phyloP scores from a whole-genome alignment of 2,113 vertebrate species.

The Grantiella picta region DNA sequence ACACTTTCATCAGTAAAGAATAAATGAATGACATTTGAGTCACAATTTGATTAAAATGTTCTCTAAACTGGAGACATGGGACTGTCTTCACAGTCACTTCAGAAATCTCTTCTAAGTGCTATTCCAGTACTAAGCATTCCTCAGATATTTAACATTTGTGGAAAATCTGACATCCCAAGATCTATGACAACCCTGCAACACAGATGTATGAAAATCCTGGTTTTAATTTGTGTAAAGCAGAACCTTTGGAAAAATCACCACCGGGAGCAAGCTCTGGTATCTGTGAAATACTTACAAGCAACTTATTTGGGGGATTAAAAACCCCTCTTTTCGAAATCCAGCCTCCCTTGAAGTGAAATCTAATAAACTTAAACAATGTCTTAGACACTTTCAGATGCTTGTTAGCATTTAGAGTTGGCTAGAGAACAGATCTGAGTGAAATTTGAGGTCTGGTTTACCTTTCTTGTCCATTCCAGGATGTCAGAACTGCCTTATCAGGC shows the following conservation, averaged over 20 bases:
- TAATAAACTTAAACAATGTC: neutral
- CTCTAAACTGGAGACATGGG: neutral
- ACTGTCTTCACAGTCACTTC: constrained; percentile 41
- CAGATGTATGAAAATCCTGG: neutral
- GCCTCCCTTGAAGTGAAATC: neutral
- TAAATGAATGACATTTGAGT: neutral
- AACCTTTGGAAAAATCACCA: neutral
- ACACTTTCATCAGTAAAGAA: neutral
- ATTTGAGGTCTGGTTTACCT: neutral
- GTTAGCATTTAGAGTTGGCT: neutral
- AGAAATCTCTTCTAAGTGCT: constrained; percentile 43
- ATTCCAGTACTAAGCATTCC: constrained; percentile 19
- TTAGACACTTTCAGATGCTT: neutral
- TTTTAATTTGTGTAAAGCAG: constrained; percentile 1
- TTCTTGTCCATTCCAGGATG: neutral
- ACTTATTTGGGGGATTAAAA: neutral
- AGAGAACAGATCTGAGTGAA: neutral
- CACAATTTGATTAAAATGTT: neutral
- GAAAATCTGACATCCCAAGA: neutral
- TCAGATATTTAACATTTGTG: constrained; percentile 7
- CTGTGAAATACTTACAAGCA: neutral
- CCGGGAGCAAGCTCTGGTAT: neutral
- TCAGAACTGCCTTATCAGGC: neutral
- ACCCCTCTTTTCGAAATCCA: neutral
- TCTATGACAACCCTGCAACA: neutral